Base-by-base conservation (phyloP, 2,888 invertebrate species). In the Aleiodes alternator region DNA sequence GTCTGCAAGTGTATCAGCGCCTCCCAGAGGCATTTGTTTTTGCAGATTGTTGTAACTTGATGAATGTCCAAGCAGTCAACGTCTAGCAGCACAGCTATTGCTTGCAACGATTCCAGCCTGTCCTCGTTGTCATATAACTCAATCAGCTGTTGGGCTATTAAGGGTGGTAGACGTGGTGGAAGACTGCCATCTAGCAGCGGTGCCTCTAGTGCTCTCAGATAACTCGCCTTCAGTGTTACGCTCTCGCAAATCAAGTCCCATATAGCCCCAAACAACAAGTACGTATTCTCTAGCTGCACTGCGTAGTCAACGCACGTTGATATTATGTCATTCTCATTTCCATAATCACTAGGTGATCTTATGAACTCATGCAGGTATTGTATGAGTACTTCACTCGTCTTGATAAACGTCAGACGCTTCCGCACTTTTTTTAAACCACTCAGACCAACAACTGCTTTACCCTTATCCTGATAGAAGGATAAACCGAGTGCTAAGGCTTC, bases 1-100 rank as follows among this genome's bases (percentile, higher is more conserved):
- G 94, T 95, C 89, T 94, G 93, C 23, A 95, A 91, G 85, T 94
- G 90, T 73, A 91, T 91, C 66, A 94, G 91, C 51, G 93, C 94
- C 87, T 94, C 94, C 90, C 94, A 94, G 11, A 95, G 89, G 3
- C 92, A 91, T 83, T 93, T 91, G 51, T 91, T 90, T 86, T 93
- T 91, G 85, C 94, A 94, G 68, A 94, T 88, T 61, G 91, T 92
- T 82, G 92, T 90, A 12, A 92, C 93, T 88, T 93, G 93, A 86
- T 94, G 93, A 78, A 94, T 91, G 85, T 94, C 94, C 66, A 94
- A 87, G 75, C 92, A 92, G 72, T 92, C 90, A 23, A 94, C 92
- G 73, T 93, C 92, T 78, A 94, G 88, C 73, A 92, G 91, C 55
- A 93, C 91, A 73, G 95, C 92, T 79, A 95, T 95, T 9, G 93